Evolutionary conservation across 2,888 invertebrate species (phyloP), one percentile per base, ranked within the genome.

Genomic region (Drosophila tanythrix): DNA sequence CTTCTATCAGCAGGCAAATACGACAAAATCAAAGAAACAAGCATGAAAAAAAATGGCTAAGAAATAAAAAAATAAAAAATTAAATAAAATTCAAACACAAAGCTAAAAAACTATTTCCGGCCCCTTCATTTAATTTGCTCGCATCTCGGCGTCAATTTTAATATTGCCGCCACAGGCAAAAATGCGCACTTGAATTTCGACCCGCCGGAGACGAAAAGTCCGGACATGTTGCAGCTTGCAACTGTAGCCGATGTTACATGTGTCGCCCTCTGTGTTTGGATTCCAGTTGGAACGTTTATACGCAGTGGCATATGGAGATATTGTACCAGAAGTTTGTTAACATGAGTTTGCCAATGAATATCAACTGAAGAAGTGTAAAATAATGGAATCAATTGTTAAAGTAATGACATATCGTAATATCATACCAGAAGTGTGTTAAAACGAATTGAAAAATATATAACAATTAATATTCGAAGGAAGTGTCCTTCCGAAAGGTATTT

Each of bases 21-120:
- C 90, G 81, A 88, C 86, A 89, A 85, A 89, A 89, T 89, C 90
- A 88, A 89, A 46, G 46, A 89, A 89, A 85, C 89, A 89, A 60
- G 52, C 63, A 70, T 2, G 13, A 13, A 27, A n/a, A 25, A 29
- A 36, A 21, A 40, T 25, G 13, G 18, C 29, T 29, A 61, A 15
- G 46, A 25, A 62, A 35, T 48, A 51, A 51, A 53, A 18, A 21
- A 11, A 15, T 56, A 36, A 27, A 52, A 56, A 75, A 56, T 66
- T 53, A 56, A 70, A 66, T 35, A 61, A 63, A 82, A 81, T 69
- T 72, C 67, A 46, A 66, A 66, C 64, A 74, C 62, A 74, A 79
- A 70, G 56, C 58, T 62, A 51, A 71, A 69, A 69, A 85, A 85
- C 90, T 85, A 85, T 85, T 90, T 90, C 86, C 88, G 88, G 77